Evolutionary conservation across 2,113 vertebrate species (phyloP).

Genomic region (Neotragus moschatus): DNA sequence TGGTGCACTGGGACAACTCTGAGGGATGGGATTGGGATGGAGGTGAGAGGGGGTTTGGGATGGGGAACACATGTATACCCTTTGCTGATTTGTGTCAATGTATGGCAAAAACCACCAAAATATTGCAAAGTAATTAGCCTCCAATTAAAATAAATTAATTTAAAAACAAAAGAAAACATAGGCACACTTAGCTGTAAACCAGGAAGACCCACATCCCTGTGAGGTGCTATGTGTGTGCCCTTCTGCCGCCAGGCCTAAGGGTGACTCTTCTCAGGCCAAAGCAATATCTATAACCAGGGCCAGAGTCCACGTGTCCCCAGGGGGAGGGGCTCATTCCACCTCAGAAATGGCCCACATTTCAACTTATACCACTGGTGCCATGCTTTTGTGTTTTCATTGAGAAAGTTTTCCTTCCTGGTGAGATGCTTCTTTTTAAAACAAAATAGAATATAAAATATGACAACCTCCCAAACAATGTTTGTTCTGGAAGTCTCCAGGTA

Average conservation of each 20-base stretch:
- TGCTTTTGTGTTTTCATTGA: background rate
- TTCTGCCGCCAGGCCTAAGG: background rate
- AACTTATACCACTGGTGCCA: background rate
- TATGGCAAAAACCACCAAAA: background rate
- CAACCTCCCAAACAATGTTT: background rate
- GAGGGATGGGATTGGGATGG: background rate
- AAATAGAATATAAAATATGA: background rate
- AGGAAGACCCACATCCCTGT: background rate
- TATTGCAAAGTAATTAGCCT: background rate
- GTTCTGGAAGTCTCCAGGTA: background rate
- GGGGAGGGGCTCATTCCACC: background rate
- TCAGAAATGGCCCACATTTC: fast-evolving
- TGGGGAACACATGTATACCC: background rate
- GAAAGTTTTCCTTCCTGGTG: background rate
- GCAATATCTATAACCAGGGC: too few relatives aligned
- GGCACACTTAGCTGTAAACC: background rate
- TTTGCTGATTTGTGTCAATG: background rate
- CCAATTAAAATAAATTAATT: background rate
- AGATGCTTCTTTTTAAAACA: background rate
- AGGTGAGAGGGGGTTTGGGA: background rate
- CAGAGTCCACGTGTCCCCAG: background rate
- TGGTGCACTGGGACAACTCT: background rate
- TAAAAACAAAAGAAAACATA: background rate
- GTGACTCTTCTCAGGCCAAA: background rate
- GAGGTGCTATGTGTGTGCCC: background rate